Evolutionary conservation across 2,113 vertebrate species (phyloP).

Genomic region (Microtus montanus): DNA sequence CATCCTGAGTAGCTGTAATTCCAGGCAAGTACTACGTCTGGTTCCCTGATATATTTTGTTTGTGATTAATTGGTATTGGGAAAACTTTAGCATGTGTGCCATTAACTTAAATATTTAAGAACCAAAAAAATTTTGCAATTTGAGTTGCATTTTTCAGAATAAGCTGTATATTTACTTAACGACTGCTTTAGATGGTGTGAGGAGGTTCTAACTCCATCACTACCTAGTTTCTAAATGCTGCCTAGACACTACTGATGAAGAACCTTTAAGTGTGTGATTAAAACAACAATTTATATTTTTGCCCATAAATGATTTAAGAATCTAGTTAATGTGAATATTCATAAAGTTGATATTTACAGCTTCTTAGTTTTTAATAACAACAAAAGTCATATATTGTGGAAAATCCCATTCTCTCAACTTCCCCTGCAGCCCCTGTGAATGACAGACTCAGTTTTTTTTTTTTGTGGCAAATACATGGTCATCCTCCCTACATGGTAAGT

Average conservation of each 20-base stretch:
- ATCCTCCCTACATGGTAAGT: neutral
- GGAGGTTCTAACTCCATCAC: conserved; percentile 38
- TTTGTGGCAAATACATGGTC: neutral
- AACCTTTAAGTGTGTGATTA: conserved; percentile 55
- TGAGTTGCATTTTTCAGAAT: conserved; percentile 54
- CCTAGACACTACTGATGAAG: conserved; percentile 44
- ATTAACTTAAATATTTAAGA: conserved; percentile 10
- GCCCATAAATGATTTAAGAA: conserved; percentile 62
- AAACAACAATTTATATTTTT: conserved; percentile 59
- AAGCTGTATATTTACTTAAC: neutral
- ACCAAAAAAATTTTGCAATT: neutral
- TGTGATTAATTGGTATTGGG: conserved; percentile 7
- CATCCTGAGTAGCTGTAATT: neutral
- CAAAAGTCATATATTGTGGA: conserved; percentile 54
- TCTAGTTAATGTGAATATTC: conserved; percentile 49
- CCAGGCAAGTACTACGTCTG: too few relatives aligned
- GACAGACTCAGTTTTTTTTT: neutral
- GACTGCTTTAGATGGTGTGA: conserved; percentile 22
- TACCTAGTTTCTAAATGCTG: conserved; percentile 13
- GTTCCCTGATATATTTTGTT: neutral
- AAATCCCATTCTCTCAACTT: conserved; percentile 48
- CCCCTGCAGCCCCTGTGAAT: neutral
- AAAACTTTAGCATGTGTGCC: neutral
- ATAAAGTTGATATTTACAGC: neutral
- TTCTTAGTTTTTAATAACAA: conserved; percentile 55